These are phyloP conservation scores for Sylvia borin DNA, from an alignment of 2,797 vertebrate genomes.

Conservation along the genomic window DNA sequence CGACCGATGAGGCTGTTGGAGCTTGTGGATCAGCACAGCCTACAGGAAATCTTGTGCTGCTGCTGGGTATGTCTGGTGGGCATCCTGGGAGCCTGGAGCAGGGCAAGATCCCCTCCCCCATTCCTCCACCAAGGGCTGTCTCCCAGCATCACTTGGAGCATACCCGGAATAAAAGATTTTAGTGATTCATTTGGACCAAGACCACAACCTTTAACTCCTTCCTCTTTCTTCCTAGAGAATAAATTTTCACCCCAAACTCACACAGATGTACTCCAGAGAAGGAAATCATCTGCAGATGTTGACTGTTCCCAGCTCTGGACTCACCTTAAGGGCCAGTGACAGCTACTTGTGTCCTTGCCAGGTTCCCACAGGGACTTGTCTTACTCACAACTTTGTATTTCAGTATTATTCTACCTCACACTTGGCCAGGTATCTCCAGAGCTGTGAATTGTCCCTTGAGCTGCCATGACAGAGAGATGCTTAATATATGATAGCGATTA, in stretches of 20 bases:
- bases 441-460: not conserved
- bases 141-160: not conserved
- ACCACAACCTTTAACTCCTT: not conserved
- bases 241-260: not conserved
- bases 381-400: not conserved
- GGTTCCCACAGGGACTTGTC: not conserved
- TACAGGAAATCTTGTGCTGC: accelerated
- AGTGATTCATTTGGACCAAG: not conserved
- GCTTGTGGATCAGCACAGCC: not conserved
- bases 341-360: not conserved
- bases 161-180: not conserved
- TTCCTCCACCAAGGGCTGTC: not conserved
- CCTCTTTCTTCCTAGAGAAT: not conserved
- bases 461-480: not conserved
- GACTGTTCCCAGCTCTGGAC: not conserved
- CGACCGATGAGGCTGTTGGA: not conserved
- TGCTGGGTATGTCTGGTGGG: not conserved
- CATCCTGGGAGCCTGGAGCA: not conserved
- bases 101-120: not conserved
- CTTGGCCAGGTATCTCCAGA: not conserved
- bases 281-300: not conserved
- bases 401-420: not conserved
- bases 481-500: not conserved
- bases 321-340: not conserved
- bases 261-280: not conserved